Conservation (phyloP, 2,113 vertebrate genomes). For the Gambusia holbrooki region DNA sequence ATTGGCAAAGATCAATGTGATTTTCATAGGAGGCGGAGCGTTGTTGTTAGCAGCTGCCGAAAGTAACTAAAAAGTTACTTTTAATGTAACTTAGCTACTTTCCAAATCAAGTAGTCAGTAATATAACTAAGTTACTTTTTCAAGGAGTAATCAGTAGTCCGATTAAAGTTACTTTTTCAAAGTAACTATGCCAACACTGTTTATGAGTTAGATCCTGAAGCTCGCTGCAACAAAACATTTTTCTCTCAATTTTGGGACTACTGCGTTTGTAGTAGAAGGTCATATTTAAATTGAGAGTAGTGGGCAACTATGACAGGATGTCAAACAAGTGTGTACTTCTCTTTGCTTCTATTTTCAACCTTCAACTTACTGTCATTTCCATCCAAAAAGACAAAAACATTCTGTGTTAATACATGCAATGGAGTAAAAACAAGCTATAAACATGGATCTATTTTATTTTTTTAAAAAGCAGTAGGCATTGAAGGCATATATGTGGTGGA, state of each 20-base stretch:
- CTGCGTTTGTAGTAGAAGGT: neutral
- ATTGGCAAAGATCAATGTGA: too few species aligned
- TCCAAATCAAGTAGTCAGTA: too few species aligned
- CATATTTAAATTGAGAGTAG: neutral
- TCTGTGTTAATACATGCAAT: neutral
- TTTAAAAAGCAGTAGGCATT: neutral
- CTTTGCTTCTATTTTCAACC: neutral
- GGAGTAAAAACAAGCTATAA: neutral
- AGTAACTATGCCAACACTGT: too few species aligned
- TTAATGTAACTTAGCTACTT: too few species aligned
- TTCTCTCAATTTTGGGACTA: neutral
- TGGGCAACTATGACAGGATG: neutral
- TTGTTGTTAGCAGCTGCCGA: too few species aligned
- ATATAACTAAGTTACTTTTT: too few species aligned
- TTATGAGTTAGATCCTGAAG: neutral
- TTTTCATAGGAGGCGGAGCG: too few species aligned
- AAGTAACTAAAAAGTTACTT: too few species aligned
- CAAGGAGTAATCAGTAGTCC: too few species aligned
- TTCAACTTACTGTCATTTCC: neutral
- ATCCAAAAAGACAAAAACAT: neutral
- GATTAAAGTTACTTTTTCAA: too few species aligned
- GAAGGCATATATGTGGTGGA: too few species aligned
- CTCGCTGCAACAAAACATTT: neutral
- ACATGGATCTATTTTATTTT: neutral
- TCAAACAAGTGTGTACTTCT: neutral